Evolutionary conservation across 2,888 invertebrate species (phyloP), one percentile per base, ranked within the genome.

Genomic region (Xylophagus ater): DNA sequence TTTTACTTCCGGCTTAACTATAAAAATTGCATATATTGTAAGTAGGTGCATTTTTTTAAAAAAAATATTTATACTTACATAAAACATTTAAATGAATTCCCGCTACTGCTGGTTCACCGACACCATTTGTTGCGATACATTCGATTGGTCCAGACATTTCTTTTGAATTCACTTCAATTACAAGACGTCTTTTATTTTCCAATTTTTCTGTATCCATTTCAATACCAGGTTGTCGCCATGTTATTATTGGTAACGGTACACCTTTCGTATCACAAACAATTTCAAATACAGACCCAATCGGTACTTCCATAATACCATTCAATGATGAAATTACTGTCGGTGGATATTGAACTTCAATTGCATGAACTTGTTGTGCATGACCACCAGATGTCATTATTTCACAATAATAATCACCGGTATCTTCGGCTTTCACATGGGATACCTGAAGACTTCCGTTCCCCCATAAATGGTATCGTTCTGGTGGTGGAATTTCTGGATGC

Each of bases 271-370:
- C 72, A 52, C 87, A 87, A 1, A 76, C 74, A 51, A 88, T 79
- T 52, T 77, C 74, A 17, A 84, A 81, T 53, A 76, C 76, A 20
- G 84, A 78, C 0, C 82, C 82, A 33, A 84, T 70, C 37, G 73
- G 73, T 1, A 84, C 77, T 56, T 84, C 81, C 12, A 85, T 54
- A 47, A 74, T 72, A 0, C 84, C 84, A 12, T 72, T 73, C 9
- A 75, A 75, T 0, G 85, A 83, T 0, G 80, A 74, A 26, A 66
- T 66, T 4, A 84, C 72, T 4, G 73, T 73, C 1, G 87, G 83
- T 0, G 84, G 71, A 60, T 77, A 78, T 58, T 82, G 73, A 3
- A 86, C 86, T 70, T 83, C 78, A 47, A 86, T 81, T 14, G 79
- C 73, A 54, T 86, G 83, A 3, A 73, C 70, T 59, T 85, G 85